Evolutionary conservation across 2,797 vertebrate genomes (phyloP), one percentile per base, ranked within the genome.

Genomic region (Ispidina lecontei): DNA sequence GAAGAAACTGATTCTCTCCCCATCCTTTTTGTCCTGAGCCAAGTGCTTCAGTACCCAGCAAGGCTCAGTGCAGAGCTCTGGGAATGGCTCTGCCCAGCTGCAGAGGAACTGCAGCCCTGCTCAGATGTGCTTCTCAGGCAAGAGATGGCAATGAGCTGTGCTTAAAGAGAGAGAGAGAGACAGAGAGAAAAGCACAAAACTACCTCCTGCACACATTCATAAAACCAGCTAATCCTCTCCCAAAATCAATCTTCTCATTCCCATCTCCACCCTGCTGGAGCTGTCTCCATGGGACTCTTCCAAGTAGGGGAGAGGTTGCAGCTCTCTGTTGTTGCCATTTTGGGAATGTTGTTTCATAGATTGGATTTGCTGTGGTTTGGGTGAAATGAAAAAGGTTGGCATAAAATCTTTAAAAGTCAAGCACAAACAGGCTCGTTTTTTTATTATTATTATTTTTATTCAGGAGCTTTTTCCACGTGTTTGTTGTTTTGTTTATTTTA

Each of bases 261-360:
- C 73, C 91, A 89, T 87, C 95, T 93, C 93, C 89, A 94, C 93
- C 91, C 93, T 84, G 79, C 70, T 89, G 94, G 84, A 95, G 67
- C 87, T 22, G 46, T 79, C 91, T 94, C 89, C 5, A 3, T 94
- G 95, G 94, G 92, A 87, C 72, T 31, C 39, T 52, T 95, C 97
- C 97, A 97, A 97, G 80, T 96, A 93, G 97, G 96, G 93, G 76
- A 97, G 92, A 97, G 97, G 96, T 97, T 92, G 91, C 83, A 71
- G 93, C 56, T 90, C 78, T 92, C 73, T 81, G 72, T 76, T 69
- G 84, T 90, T 95, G 92, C 91, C 93, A 83, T 94, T 96, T 95
- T 74, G 84, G 95, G 93, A 94, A 87, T 80, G 94, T 67, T 95
- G 87, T 95, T 94, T 84, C 91, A 95, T 82, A 92, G 94, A 91